phyloP scores from a whole-genome alignment of 2,797 vertebrate genomes.

The Rhincodon typus region DNA sequence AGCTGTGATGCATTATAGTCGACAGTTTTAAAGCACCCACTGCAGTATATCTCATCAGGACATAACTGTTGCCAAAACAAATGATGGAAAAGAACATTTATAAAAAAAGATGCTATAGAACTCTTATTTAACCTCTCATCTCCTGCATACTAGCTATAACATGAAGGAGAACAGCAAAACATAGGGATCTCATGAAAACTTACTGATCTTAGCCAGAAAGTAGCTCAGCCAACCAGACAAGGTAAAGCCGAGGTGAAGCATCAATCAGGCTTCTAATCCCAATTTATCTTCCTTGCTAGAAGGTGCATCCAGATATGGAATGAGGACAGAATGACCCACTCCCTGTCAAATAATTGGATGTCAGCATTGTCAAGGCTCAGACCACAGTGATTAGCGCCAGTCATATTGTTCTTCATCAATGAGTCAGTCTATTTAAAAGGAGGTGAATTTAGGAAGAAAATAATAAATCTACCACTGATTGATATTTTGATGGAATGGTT shows the following conservation, averaged over 20 bases:
- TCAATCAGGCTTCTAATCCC: neutral
- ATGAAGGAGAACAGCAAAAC: neutral
- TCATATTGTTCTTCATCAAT: neutral
- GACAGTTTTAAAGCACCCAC: slow-evolving; percentile 24
- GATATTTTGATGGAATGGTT: neutral
- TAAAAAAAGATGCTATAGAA: neutral
- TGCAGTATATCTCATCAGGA: neutral
- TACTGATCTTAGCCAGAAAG: neutral
- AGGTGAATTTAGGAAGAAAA: neutral
- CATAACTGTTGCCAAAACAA: slow-evolving; percentile 2
- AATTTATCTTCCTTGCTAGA: neutral
- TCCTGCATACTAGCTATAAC: neutral
- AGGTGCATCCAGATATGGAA: neutral
- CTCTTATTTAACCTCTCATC: neutral
- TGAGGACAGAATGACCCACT: neutral
- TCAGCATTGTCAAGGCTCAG: neutral
- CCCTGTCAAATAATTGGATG: neutral
- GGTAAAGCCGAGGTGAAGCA: neutral
- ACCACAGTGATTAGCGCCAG: neutral
- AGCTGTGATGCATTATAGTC: slow-evolving; percentile 20
- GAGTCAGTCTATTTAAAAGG: neutral
- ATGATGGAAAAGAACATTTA: slow-evolving; percentile 27
- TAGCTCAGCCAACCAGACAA: neutral
- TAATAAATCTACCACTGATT: neutral
- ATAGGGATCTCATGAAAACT: neutral